Evolutionary conservation across 2,888 invertebrate genomes (phyloP).

Genomic region (Litoditis marina): DNA sequence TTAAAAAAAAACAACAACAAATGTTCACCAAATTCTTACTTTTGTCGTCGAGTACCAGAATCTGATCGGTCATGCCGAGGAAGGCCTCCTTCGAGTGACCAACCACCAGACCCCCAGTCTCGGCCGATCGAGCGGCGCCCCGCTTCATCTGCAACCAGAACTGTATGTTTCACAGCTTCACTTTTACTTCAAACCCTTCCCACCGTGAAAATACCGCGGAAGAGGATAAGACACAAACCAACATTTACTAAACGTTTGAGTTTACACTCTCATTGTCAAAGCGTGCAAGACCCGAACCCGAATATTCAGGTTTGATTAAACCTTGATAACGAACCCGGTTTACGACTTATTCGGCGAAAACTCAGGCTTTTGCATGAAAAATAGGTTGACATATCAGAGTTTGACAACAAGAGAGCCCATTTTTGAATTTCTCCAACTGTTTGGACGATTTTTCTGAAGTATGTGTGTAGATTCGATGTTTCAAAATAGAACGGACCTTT

Average conservation of each 20-base stretch:
- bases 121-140: background rate
- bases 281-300: too few species aligned
- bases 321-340: background rate
- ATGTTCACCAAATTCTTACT: constrained; percentile 64
- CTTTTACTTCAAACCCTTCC: too few species aligned
- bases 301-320: background rate
- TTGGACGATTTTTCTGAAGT: too few species aligned
- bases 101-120: constrained; percentile 74
- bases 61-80: constrained; percentile 69
- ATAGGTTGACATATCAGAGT: too few species aligned
- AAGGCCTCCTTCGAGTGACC: constrained; percentile 71
- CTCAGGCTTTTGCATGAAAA: too few species aligned
- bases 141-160: background rate
- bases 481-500: constrained; percentile 9
- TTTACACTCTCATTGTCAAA: too few species aligned
- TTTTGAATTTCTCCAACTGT: too few species aligned
- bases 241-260: too few species aligned
- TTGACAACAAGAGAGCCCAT: too few species aligned
- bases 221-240: too few species aligned
- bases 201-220: background rate
- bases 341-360: too few species aligned
- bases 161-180: background rate
- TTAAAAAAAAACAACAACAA: background rate
- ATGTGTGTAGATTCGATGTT: background rate
- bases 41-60: constrained; percentile 89